Base-by-base conservation (phyloP, 2,888 invertebrate genomes). In the Minunthozetes semirufus region DNA sequence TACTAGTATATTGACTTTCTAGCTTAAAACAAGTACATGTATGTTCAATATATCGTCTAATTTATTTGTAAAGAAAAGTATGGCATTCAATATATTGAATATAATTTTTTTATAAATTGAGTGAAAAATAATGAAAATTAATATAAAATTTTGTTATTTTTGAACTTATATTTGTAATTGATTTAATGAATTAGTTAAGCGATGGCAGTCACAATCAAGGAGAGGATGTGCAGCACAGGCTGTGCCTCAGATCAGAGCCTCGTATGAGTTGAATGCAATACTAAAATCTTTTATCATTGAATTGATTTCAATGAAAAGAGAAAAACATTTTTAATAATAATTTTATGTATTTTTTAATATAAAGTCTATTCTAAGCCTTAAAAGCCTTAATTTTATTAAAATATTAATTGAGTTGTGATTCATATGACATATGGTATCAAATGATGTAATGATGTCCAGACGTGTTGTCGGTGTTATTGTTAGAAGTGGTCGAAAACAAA, bases 371-470 rank as follows among this genome's bases (percentile, higher is more conserved):
- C n/a, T 27, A 13, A 27, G 59, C 27, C 59, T 27, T 59, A 50
- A 50, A 50, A n/a, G 11, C 50, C 2, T 50, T 42, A 13, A 42
- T 42, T 42, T 50, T 11, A 13, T 6, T 48, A 3, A 48, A 13
- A 56, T 56, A 5, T 22, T 25, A 13, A 27, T 19, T 59, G 4
- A 59, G 27, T 59, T 27, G 27, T 22, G 22, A 19, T 13, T 59
- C 27, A 27, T 59, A 38, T 29, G 8, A 66, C n/a, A 33, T 66
- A 33, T 66, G 29, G 38, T 66, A 66, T 38, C 38, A 29, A 66
- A 76, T 76, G 76, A 59, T 50, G n/a, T 48, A 33, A 76, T 76
- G 76, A 59, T 50, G n/a, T 63, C 73, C n/a, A 76, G 56, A 68
- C 66, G 76, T 56, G 74, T 76, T 19, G 76, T 76, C 48, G 74